These are phyloP conservation scores for Tiliqua scincoides DNA, from an alignment of 2,113 vertebrate species.

Conservation along the genomic window DNA sequence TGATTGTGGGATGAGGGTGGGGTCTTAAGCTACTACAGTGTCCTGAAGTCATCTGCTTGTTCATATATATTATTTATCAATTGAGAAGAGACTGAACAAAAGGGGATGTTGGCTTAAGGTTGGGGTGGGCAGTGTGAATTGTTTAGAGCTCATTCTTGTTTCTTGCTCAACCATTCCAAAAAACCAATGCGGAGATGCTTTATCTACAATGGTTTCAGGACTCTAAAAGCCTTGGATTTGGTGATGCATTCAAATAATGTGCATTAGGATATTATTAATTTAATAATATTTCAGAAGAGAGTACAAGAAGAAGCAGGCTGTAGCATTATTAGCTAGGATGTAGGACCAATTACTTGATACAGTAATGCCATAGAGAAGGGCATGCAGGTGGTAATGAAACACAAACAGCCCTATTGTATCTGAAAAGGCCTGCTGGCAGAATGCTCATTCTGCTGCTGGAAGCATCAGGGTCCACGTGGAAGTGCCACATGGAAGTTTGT, in stretches of 20 bases:
- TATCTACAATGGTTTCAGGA: too few species aligned
- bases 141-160: not conserved
- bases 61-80: not conserved
- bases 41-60: not conserved
- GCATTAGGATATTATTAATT: not conserved
- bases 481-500: too few species aligned
- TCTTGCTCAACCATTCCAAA: not conserved
- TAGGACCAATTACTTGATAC: not conserved
- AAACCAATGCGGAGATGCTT: not conserved
- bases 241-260: not conserved
- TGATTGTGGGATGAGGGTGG: not conserved
- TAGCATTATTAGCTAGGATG: too few species aligned
- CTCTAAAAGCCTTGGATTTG: not conserved
- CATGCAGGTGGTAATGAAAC: not conserved
- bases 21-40: accelerated
- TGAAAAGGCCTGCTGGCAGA: too few species aligned
- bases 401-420: not conserved
- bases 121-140: not conserved
- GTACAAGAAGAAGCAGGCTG: not conserved
- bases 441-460: too few species aligned
- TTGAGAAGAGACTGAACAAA: not conserved
- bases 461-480: too few species aligned
- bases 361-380: not conserved
- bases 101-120: not conserved
- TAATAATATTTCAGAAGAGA: not conserved